Conservation (phyloP, 1,140 invertebrate genomes). For the Eufriesea mexicana region DNA sequence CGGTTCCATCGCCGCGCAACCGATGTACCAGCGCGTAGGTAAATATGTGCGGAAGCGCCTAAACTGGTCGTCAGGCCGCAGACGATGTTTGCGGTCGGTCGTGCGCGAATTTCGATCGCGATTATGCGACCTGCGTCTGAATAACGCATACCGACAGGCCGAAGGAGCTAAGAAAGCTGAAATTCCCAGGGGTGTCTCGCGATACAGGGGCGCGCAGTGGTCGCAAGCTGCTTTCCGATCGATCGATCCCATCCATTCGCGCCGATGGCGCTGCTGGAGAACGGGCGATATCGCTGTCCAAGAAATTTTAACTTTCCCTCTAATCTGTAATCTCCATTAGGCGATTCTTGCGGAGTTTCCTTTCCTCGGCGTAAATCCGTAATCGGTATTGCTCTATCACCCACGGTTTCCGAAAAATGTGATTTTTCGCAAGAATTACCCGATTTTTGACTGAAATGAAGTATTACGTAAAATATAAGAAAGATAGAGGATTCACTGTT, state of each 20-base stretch:
- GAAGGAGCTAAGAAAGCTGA: slow-evolving; percentile 14
- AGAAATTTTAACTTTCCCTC: no score
- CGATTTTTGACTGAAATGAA: no score
- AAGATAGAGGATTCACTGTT: no score
- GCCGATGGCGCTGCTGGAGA: not conserved
- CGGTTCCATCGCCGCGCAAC: slow-evolving; percentile 10
- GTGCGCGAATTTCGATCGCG: slow-evolving; percentile 39
- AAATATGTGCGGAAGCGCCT: slow-evolving; percentile 67
- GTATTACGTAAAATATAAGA: no score
- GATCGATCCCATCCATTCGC: not conserved
- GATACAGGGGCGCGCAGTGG: not conserved
- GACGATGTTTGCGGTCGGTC: slow-evolving; percentile 69
- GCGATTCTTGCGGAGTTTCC: no score
- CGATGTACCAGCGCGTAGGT: slow-evolving; percentile 63
- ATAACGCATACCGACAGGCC: slow-evolving; percentile 7
- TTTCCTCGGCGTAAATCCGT: no score
- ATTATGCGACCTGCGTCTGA: slow-evolving; percentile 49
- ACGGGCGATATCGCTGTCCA: no score
- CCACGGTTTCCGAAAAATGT: no score
- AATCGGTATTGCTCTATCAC: no score
- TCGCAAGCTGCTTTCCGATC: not conserved
- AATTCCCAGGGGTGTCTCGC: not conserved
- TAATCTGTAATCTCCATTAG: no score
- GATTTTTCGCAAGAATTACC: no score
- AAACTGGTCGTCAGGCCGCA: slow-evolving; percentile 60